Base-by-base conservation (phyloP, 2,113 vertebrate species). In the Saimiri boliviensis region DNA sequence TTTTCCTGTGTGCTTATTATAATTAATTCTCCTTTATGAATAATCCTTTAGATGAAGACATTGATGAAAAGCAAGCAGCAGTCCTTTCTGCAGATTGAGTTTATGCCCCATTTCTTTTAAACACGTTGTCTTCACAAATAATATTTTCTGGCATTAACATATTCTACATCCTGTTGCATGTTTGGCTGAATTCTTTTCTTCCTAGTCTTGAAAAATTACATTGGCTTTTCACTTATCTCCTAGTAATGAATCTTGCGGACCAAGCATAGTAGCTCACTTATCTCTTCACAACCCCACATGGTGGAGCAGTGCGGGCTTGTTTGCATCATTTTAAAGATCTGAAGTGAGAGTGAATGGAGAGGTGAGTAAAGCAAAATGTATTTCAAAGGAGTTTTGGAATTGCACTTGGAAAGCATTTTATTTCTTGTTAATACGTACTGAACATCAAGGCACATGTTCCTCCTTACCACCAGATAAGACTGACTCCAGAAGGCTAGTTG, bases 381-480 rank as follows among this genome's bases (percentile, higher is more conserved):
- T 63, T 87, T 97, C 92, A 93, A 96, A 96, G 92, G 66, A 60
- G 49, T 45, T 81, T 70, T 92, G 70, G 80, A 90, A 49, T 96
- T 95, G 89, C 58, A 74, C 91, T 98, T 74, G 89, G 68, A 96
- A 93, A 92, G n/a, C 89, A 93, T 95, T 95, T 87, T 79, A 93
- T 92, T 96, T 95, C 45, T 35, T 97, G 86, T 92, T 97, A 92
- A 93, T 95, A n/a, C n/a, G n/a, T n/a, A 87, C 92, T 60, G 66
- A 94, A 77, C 66, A 82, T 92, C 47, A 85, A 76, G 40, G 92
- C 77, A 96, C 95, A 96, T 94, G 92, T 95, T 97, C 92, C 68
- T 97, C 77, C 80, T 97, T 96, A 92, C 84, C 23, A 89, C 87
- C 76, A 92, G 96, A 97, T 97, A 97, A 97, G 92, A 89, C 11